These are phyloP conservation scores for Mallateleia sp. DNA, from an alignment of 2,888 invertebrate genomes.

Conservation along the genomic window DNA sequence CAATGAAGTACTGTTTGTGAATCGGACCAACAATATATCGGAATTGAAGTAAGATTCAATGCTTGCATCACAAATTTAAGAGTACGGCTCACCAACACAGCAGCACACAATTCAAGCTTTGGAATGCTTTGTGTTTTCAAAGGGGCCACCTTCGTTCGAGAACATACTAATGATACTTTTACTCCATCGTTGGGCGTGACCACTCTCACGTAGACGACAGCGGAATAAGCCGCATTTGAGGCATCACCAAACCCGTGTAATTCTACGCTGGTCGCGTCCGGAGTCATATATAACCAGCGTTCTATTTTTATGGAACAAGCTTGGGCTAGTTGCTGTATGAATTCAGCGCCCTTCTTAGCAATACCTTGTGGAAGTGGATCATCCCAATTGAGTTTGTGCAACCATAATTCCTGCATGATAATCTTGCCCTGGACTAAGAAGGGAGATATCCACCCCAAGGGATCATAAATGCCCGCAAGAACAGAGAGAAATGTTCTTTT, in stretches of 20 bases:
- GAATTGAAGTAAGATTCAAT: too few relatives aligned
- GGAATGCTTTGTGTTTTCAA: too few relatives aligned
- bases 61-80: too few relatives aligned
- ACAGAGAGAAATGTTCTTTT: conserved; percentile 9
- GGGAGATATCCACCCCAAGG: conserved; percentile 13
- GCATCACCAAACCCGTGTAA: background rate
- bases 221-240: background rate
- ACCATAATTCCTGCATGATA: conserved; percentile 3
- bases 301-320: too few relatives aligned
- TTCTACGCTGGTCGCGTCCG: background rate
- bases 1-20: too few relatives aligned
- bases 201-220: background rate
- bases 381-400: background rate
- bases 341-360: background rate
- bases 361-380: background rate
- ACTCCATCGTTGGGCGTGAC: background rate
- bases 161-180: background rate
- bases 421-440: conserved; percentile 1
- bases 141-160: background rate
- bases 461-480: conserved; percentile 8
- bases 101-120: too few relatives aligned
- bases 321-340: background rate
- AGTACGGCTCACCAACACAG: too few relatives aligned
- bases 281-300: background rate
- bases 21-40: too few relatives aligned